phyloP scores from a whole-genome alignment of 2,888 invertebrate species.

The Standfussiana lucernea region DNA sequence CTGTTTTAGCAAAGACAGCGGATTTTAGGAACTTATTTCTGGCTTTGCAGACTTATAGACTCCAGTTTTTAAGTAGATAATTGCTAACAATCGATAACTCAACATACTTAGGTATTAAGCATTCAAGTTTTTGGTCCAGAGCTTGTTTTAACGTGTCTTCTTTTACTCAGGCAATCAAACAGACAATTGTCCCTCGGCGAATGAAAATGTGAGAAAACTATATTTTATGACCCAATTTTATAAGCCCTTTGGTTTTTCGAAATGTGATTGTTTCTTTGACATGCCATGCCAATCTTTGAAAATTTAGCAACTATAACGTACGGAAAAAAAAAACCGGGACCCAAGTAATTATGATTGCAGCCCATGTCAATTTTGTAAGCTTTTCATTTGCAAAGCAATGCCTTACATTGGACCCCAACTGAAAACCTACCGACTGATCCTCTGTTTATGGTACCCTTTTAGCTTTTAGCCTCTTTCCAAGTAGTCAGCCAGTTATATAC shows the following conservation, averaged over 20 bases:
- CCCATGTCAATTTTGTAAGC: not conserved
- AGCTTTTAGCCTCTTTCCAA: not conserved
- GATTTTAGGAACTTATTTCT: not conserved
- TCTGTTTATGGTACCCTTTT: not conserved
- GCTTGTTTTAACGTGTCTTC: not conserved
- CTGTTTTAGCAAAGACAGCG: conserved; percentile 12
- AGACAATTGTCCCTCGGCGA: not conserved
- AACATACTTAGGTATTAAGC: not conserved
- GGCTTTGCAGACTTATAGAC: conserved; percentile 21
- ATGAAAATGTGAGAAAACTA: not conserved
- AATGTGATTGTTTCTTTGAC: not conserved
- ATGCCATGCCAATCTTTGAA: not conserved
- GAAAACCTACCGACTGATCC: not conserved
- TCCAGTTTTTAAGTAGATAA: conserved; percentile 1
- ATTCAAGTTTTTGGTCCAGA: not conserved
- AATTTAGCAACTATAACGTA: not conserved
- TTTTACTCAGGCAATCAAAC: not conserved
- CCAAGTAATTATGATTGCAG: not conserved
- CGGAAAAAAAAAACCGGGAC: not conserved
- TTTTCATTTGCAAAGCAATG: not conserved
- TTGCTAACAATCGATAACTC: not conserved
- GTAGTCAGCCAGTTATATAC: not conserved
- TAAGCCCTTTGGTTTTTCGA: not conserved
- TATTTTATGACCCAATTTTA: not conserved
- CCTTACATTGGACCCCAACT: not conserved